Conservation (phyloP, 2,113 vertebrate genomes). For the Desmodus rotundus region DNA sequence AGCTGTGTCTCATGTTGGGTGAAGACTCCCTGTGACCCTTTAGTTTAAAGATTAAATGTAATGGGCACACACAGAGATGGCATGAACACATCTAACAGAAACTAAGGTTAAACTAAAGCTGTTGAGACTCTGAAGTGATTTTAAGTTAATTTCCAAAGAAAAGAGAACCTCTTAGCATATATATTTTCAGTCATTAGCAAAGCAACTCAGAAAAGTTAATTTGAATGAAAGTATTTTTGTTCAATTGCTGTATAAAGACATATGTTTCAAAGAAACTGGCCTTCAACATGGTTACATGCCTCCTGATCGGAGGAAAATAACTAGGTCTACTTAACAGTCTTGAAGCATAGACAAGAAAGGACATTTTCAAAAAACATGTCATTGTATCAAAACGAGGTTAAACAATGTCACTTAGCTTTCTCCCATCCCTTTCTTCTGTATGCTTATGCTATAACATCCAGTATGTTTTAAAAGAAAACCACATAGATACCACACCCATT, state of each 20-base stretch:
- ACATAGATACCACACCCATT: conserved; percentile 48
- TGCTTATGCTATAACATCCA: conserved; percentile 52
- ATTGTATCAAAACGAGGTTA: conserved; percentile 73
- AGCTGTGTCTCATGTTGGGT: conserved; percentile 67
- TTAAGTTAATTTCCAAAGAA: conserved; percentile 82
- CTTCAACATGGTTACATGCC: conserved; percentile 72
- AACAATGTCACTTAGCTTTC: conserved; percentile 73
- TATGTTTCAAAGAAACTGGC: conserved; percentile 75
- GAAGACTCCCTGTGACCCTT: conserved; percentile 69
- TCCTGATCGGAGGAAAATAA: conserved; percentile 78
- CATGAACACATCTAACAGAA: conserved; percentile 74
- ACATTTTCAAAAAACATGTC: conserved; percentile 74
- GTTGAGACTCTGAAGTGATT: conserved; percentile 78
- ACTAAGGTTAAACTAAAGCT: conserved; percentile 63
- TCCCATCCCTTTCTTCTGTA: conserved; percentile 54
- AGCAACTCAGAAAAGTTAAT: conserved; percentile 74
- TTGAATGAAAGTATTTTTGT: conserved; percentile 77
- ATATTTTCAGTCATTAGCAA: conserved; percentile 78
- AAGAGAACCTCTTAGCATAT: conserved; percentile 71
- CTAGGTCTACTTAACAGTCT: conserved; percentile 75
- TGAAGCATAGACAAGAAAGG: conserved; percentile 60
- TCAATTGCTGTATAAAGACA: conserved; percentile 71
- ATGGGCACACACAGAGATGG: conserved; percentile 73
- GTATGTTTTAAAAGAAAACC: conserved; percentile 62
- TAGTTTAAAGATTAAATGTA: conserved; percentile 78